Percentiles rank a stretch among this genome's conserved stretches.
These are phyloP conservation scores for Amphiprion ocellaris DNA, from an alignment of 2,113 vertebrate genomes.

Conservation along the genomic window DNA sequence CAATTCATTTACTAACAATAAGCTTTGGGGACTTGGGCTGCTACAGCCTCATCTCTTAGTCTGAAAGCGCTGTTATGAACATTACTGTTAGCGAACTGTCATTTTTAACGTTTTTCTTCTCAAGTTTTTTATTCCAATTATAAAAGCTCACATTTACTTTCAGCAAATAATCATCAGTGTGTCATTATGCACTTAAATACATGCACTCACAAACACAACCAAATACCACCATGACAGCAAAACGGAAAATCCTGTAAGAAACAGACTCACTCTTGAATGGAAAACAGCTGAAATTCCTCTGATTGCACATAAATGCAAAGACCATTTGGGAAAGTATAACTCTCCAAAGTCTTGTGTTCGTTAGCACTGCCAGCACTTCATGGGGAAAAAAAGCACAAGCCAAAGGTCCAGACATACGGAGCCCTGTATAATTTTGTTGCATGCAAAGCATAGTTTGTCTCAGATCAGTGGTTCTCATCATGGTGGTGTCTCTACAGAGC, in stretches of 20 bases:
- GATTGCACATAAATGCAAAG: constrained; percentile 25
- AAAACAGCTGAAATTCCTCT: constrained; percentile 43
- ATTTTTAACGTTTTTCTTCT: constrained; percentile 26
- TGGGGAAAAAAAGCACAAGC: constrained; percentile 8
- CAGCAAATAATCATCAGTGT: not conserved
- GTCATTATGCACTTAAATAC: not conserved
- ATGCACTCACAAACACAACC: not conserved
- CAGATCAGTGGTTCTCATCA: constrained; percentile 42
- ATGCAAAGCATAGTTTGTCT: constrained; percentile 22
- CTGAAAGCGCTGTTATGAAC: not conserved
- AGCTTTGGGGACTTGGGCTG: not conserved
- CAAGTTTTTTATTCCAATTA: constrained; percentile 8
- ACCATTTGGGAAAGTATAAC: constrained; percentile 33
- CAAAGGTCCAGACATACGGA: not conserved
- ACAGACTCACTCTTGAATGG: constrained; percentile 31
- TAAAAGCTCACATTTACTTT: not conserved
- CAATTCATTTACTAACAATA: constrained; percentile 15
- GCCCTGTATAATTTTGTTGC: constrained; percentile 18
- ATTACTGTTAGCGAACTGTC: constrained; percentile 16
- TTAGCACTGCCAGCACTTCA: constrained; percentile 16
- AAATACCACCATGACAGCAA: constrained; percentile 21
- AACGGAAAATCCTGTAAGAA: constrained; percentile 1
- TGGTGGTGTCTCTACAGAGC: constrained; percentile 1
- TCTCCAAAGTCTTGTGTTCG: constrained; percentile 18
- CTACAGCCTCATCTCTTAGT: not conserved